phyloP scores from a whole-genome alignment of 92 coral and sea anemone species.

The Umimayanthus kanabou region DNA sequence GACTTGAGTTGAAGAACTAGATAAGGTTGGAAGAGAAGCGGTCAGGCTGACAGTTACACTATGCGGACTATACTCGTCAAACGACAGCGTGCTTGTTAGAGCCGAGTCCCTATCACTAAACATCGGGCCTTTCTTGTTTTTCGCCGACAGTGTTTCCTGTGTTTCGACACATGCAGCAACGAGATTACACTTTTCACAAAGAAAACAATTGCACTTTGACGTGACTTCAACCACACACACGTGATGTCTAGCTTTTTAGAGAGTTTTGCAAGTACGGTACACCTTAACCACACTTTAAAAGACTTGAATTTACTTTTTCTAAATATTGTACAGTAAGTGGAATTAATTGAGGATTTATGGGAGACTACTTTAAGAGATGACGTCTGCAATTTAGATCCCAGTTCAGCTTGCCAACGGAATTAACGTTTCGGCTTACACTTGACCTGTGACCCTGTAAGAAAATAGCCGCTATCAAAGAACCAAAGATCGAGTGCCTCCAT shows the following conservation, averaged over 20 bases:
- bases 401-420: slow-evolving; percentile 3
- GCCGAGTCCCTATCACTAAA: slow-evolving; percentile 15
- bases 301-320: background rate
- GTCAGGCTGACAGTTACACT: background rate
- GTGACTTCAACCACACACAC: slow-evolving; percentile 13
- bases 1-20: background rate
- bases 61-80: background rate
- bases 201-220: slow-evolving; percentile 15
- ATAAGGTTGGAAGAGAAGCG: background rate
- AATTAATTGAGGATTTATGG: background rate
- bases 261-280: background rate
- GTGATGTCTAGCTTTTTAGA: slow-evolving; percentile 7
- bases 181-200: slow-evolving; percentile 15
- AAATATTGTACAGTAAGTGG: background rate
- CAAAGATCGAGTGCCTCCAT: slow-evolving; percentile 20
- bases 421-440: slow-evolving; percentile 40
- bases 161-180: slow-evolving; percentile 37
- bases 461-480: slow-evolving; percentile 19
- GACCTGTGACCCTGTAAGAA: slow-evolving; percentile 25
- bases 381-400: background rate
- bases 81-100: slow-evolving; percentile 7
- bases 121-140: slow-evolving; percentile 26
- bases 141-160: slow-evolving; percentile 40
- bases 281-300: background rate
- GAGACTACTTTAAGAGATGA: background rate